Conservation (phyloP, 1,140 invertebrate species). For the Piezodorus guildinii region DNA sequence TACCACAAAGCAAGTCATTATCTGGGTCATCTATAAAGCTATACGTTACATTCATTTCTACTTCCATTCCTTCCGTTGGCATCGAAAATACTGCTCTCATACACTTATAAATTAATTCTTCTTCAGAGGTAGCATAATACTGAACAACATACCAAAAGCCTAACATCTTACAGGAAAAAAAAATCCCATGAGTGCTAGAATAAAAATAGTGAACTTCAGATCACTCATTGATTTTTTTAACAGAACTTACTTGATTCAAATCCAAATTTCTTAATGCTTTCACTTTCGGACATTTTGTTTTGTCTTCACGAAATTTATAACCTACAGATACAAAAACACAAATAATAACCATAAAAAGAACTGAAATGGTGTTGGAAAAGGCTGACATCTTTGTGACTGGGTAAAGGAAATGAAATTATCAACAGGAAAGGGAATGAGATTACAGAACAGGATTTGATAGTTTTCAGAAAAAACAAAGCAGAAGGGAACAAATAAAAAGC, state of each 20-base stretch:
- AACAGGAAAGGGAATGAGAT: too few species aligned
- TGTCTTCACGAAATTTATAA: slow-evolving; percentile 39
- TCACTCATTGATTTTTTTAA: neutral
- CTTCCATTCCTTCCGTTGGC: slow-evolving; percentile 36
- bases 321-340: neutral
- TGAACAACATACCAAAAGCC: slow-evolving; percentile 72
- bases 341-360: too few species aligned
- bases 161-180: slow-evolving; percentile 45
- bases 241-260: slow-evolving; percentile 34
- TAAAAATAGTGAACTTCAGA: neutral
- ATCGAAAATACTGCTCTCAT: slow-evolving; percentile 65
- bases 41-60: slow-evolving; percentile 78
- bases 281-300: slow-evolving; percentile 45
- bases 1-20: slow-evolving; percentile 62
- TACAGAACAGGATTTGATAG: too few species aligned
- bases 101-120: slow-evolving; percentile 65
- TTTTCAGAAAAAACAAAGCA: neutral
- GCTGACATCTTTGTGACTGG: too few species aligned
- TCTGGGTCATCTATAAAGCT: slow-evolving; percentile 70
- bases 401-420: too few species aligned
- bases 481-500: slow-evolving; percentile 13
- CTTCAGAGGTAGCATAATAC: slow-evolving; percentile 76
- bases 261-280: slow-evolving; percentile 39
- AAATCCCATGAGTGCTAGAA: neutral
- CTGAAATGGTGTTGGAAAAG: too few species aligned